Base-by-base conservation (phyloP, 2,113 vertebrate genomes). In the Dipodomys spectabilis region DNA sequence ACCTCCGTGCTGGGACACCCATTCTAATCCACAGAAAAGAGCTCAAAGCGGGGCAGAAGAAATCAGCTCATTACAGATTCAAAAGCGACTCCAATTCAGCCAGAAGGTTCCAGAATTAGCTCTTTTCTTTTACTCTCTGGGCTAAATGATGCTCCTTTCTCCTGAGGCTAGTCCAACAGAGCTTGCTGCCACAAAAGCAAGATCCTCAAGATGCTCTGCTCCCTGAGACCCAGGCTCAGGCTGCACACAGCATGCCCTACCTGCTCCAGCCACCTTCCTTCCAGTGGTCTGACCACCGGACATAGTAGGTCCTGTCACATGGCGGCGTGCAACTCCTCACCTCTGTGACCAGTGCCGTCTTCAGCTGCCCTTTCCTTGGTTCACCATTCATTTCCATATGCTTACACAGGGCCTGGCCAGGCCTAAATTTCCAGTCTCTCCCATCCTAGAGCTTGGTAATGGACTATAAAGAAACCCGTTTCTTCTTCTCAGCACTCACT, bases 271-370 rank as follows among this genome's bases (percentile, higher is more conserved):
- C 10, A 27, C 84, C 44, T 71, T 28, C 84, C 44, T 74, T 30
- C 2, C 0, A 5, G 60, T 4, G 53, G n/a, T 60, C n/a, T 15
- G 44, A 4, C 57, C 25, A 44, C 0, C 22, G 20, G 65, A 5
- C 6, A 35, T 0, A 3, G 16, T 27, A 15, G 0, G 4, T 22
- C 32, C 13, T 20, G 77, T 83, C 15, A 20, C 88, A 64, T 1
- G 1, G n/a, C 12, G 2, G 7, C 72, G 28, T 13, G 32, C 4
- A 22, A 45, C 32, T n/a, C 3, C 8, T 69, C 4, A 19, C 11
- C 82, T 30, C 57, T 23, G 30, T 35, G 30, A 28, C 23, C 11
- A 39, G 13, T 27, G 35, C 4, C 16, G 32, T 35, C 28, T 15
- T 27, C 13, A 5, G 9, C 25, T 49, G 30, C 27, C 44, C 35